Evolutionary conservation across 2,113 vertebrate species (phyloP).

Genomic region (Pelobates fuscus): DNA sequence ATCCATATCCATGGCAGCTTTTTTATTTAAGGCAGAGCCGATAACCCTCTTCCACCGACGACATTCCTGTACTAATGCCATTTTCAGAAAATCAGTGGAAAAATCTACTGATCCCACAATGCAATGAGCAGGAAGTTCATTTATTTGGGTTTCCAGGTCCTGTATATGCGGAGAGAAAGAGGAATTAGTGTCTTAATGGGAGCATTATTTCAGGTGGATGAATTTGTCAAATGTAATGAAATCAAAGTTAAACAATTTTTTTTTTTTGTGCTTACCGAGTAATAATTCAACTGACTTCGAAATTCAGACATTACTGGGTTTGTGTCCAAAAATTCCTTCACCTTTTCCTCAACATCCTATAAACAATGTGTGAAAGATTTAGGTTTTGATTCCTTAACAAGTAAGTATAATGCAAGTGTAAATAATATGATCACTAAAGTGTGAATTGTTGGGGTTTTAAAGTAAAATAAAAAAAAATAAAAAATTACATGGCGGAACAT

Average conservation of each 20-base stretch:
- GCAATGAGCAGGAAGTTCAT: conserved; percentile 65
- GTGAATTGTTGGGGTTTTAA: too few species aligned
- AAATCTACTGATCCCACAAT: conserved; percentile 66
- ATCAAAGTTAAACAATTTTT: too few species aligned
- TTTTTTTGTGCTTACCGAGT: conserved; percentile 71
- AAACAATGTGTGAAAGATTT: conserved; percentile 7
- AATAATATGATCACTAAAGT: too few species aligned
- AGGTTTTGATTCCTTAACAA: too few species aligned
- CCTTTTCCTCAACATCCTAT: conserved; percentile 77
- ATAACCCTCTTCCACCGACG: conserved; percentile 71
- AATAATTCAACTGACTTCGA: conserved; percentile 70
- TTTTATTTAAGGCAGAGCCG: conserved; percentile 70
- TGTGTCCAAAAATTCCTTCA: conserved; percentile 70
- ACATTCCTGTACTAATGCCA: conserved; percentile 75
- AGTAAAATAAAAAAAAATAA: too few species aligned
- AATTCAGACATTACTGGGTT: conserved; percentile 74
- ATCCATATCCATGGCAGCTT: conserved; percentile 67
- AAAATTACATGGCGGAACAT: too few species aligned
- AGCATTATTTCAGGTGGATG: conserved; percentile 3
- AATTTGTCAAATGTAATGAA: background rate
- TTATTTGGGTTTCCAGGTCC: conserved; percentile 73
- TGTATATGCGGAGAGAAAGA: conserved; percentile 53
- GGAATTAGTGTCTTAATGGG: conserved; percentile 23
- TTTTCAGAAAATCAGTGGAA: conserved; percentile 68
- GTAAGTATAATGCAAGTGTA: too few species aligned